Evolutionary conservation across 2,113 vertebrate species (phyloP).

Genomic region (Melanerpes aurifrons): DNA sequence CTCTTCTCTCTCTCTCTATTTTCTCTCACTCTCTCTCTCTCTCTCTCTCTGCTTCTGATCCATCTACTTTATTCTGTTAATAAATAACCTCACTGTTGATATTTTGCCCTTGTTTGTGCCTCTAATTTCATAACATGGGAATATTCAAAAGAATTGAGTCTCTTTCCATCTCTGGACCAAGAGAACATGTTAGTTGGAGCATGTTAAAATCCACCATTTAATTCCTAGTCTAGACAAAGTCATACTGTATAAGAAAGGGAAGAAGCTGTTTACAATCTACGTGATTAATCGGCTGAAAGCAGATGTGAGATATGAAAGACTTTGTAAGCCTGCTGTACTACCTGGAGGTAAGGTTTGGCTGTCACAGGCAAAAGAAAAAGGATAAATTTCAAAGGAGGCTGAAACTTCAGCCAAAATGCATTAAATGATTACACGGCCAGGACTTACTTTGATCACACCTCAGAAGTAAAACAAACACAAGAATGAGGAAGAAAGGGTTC

Average conservation of each 20-base stretch:
- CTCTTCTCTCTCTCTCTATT: too few relatives aligned
- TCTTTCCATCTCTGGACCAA: too few relatives aligned
- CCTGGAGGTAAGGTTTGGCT: slow-evolving; percentile 65
- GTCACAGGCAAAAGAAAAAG: slow-evolving; percentile 54
- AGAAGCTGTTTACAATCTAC: slow-evolving; percentile 10
- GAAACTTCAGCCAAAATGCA: slow-evolving; percentile 63
- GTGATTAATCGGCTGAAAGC: slow-evolving; percentile 64
- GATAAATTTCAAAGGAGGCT: slow-evolving; percentile 65
- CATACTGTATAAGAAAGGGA: not conserved
- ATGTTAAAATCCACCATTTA: slow-evolving; percentile 38
- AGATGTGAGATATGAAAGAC: slow-evolving; percentile 62
- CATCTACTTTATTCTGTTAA: too few relatives aligned
- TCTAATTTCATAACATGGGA: too few relatives aligned
- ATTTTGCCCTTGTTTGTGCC: too few relatives aligned
- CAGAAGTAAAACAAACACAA: slow-evolving; percentile 68
- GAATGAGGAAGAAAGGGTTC: slow-evolving; percentile 32
- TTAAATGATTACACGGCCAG: slow-evolving; percentile 62
- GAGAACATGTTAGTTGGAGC: not conserved
- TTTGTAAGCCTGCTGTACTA: slow-evolving; percentile 47
- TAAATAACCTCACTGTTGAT: too few relatives aligned
- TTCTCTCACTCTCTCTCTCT: too few relatives aligned
- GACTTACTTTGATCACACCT: slow-evolving; percentile 69
- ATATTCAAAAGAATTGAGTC: too few relatives aligned
- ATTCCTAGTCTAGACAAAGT: slow-evolving; percentile 66
- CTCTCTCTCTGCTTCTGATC: too few relatives aligned